A percentile compares a stretch with the other conserved stretches of the same genome.
These are phyloP conservation scores for Conistra vaccinii DNA, from an alignment of 2,888 invertebrate genomes.

Conservation along the genomic window DNA sequence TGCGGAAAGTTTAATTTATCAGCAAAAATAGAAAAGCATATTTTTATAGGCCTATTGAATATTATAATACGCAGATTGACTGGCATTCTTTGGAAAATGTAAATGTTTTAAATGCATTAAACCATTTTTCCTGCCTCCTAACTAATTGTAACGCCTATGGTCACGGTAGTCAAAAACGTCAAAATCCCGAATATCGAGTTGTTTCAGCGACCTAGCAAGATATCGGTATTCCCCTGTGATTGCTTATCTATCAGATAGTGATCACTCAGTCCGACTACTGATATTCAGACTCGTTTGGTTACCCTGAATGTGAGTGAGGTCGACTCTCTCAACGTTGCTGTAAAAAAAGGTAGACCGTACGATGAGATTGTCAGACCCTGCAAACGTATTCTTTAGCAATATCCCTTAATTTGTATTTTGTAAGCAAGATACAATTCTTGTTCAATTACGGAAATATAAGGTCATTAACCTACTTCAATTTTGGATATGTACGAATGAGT, in stretches of 20 bases:
- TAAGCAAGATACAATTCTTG: conserved; percentile 35
- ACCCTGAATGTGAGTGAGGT: conserved; percentile 28
- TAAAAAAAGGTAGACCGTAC: conserved; percentile 7
- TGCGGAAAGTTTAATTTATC: conserved; percentile 41
- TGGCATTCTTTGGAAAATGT: no score
- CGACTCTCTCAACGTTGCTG: conserved; percentile 4
- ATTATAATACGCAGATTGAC: neutral
- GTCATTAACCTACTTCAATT: conserved; percentile 63
- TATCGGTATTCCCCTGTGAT: conserved; percentile 34
- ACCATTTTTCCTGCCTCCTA: neutral
- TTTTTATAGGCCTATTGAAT: neutral
- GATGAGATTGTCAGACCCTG: conserved; percentile 7
- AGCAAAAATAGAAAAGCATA: neutral
- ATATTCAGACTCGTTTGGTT: neutral
- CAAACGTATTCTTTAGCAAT: conserved; percentile 42
- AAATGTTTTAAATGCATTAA: no score
- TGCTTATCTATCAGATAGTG: conserved; percentile 11
- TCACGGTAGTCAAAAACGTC: conserved; percentile 6
- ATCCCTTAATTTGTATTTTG: conserved; percentile 44
- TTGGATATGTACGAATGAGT: conserved; percentile 38
- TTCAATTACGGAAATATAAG: conserved; percentile 57
- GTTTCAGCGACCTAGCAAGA: neutral
- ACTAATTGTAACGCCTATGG: neutral
- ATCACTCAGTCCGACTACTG: conserved; percentile 3
- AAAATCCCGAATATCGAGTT: neutral